These are phyloP conservation scores for Dorcus parallelipipedus DNA, from an alignment of 2,888 invertebrate genomes.

Conservation along the genomic window DNA sequence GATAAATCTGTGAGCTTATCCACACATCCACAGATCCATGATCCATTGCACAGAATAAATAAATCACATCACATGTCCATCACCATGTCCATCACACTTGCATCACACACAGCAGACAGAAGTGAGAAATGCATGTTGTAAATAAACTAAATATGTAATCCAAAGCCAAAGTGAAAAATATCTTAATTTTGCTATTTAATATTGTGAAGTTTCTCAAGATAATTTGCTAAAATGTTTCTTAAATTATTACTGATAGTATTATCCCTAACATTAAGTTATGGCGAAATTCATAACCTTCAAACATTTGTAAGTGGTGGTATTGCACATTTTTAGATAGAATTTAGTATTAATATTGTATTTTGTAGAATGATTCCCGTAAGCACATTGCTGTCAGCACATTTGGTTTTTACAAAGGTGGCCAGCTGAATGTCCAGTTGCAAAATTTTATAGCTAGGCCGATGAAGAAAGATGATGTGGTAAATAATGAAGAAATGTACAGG, in stretches of 20 bases:
- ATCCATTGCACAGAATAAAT: too few species aligned
- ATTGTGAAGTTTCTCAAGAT: too few species aligned
- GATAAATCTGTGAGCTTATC: too few species aligned
- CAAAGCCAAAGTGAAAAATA: too few species aligned
- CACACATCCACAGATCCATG: too few species aligned
- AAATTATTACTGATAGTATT: slow-evolving; percentile 8
- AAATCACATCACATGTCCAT: too few species aligned
- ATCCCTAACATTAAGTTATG: slow-evolving; percentile 13
- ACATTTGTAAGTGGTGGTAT: slow-evolving; percentile 52
- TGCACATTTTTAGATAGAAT: neutral
- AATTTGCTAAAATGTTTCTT: neutral
- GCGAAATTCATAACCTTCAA: slow-evolving; percentile 59
- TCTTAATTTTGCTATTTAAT: too few species aligned
- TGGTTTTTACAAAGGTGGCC: slow-evolving; percentile 81
- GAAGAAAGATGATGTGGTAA: slow-evolving; percentile 59
- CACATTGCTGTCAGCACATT: slow-evolving; percentile 84
- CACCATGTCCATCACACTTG: too few species aligned
- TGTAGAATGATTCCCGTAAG: slow-evolving; percentile 74
- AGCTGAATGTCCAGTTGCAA: slow-evolving; percentile 71
- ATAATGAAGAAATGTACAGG: slow-evolving; percentile 25
- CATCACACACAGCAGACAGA: too few species aligned
- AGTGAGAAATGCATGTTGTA: too few species aligned
- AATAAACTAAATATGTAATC: too few species aligned
- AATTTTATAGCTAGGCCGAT: slow-evolving; percentile 67
- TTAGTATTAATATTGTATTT: slow-evolving; percentile 6